These are phyloP conservation scores for Drosophila algonquin DNA, from an alignment of 2,888 invertebrate species.

Conservation along the genomic window DNA sequence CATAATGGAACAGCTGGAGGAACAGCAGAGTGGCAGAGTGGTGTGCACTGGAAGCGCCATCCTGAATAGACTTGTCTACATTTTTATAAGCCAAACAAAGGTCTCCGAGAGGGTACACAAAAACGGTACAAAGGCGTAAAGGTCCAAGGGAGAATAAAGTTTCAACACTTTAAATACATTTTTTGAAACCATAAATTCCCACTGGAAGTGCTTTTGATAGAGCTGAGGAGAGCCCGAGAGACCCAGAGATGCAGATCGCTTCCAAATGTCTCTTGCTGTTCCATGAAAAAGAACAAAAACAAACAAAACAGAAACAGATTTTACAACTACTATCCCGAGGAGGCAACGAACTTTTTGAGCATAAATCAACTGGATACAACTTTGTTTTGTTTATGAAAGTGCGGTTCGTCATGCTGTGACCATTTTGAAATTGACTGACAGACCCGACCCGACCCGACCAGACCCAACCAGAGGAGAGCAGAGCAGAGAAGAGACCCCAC, in stretches of 20 bases:
- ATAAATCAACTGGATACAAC: conserved; percentile 69
- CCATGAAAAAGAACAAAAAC: conserved; percentile 65
- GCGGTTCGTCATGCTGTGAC: conserved; percentile 70
- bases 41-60: conserved; percentile 5
- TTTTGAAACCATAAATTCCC: conserved; percentile 61
- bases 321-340: conserved; percentile 59
- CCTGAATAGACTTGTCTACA: conserved; percentile 65
- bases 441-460: neutral
- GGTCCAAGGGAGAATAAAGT: conserved; percentile 58
- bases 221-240: neutral
- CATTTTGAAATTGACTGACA: conserved; percentile 36
- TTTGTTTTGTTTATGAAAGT: conserved; percentile 48
- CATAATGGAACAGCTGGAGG: conserved; percentile 29
- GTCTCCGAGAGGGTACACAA: conserved; percentile 18
- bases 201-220: conserved; percentile 43
- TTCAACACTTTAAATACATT: conserved; percentile 63
- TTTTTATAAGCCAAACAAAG: conserved; percentile 56
- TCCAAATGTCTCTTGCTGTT: conserved; percentile 58
- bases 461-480: neutral
- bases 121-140: conserved; percentile 44
- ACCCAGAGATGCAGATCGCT: conserved; percentile 28
- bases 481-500: conserved; percentile 31
- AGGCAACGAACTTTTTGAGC: conserved; percentile 42
- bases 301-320: conserved; percentile 33
- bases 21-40: conserved; percentile 11